A percentile compares a stretch with the other conserved stretches of the same genome.
Conservation (phyloP, 2,888 invertebrate genomes). For the Agriopis leucophaearia region DNA sequence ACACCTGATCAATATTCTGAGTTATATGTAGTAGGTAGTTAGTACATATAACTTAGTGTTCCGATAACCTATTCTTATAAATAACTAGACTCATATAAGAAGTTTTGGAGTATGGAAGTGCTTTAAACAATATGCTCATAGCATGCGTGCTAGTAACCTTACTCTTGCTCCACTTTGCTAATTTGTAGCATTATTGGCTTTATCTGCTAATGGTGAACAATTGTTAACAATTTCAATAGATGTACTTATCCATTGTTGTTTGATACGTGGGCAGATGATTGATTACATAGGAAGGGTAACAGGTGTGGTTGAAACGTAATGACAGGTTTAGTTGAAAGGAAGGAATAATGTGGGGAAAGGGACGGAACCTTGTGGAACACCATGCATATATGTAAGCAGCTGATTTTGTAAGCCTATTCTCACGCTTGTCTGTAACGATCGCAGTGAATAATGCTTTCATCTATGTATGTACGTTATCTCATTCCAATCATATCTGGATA, state of each 20-base stretch:
- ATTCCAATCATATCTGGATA: background rate
- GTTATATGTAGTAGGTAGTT: too few species aligned
- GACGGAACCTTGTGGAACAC: conserved; percentile 17
- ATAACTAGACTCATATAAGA: background rate
- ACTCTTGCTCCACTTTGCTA: conserved; percentile 41
- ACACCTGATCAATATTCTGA: too few species aligned
- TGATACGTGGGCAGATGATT: conserved; percentile 33
- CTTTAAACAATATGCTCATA: conserved; percentile 20
- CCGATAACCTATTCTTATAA: too few species aligned
- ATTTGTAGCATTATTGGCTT: conserved; percentile 26
- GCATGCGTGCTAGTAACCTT: conserved; percentile 47
- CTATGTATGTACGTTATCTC: too few species aligned
- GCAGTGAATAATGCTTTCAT: too few species aligned
- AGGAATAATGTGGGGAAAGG: conserved; percentile 9
- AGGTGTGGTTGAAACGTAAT: conserved; percentile 9
- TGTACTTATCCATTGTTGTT: conserved; percentile 18
- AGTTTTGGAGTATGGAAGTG: too few species aligned
- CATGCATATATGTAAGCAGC: background rate
- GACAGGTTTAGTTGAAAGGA: background rate
- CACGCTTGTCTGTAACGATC: background rate
- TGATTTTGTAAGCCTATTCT: background rate
- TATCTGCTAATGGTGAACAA: conserved; percentile 37
- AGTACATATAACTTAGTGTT: too few species aligned
- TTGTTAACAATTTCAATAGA: conserved; percentile 25
- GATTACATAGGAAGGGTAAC: conserved; percentile 34